phyloP scores from a whole-genome alignment of 2,797 vertebrate species.

The Cossypha caffra region DNA sequence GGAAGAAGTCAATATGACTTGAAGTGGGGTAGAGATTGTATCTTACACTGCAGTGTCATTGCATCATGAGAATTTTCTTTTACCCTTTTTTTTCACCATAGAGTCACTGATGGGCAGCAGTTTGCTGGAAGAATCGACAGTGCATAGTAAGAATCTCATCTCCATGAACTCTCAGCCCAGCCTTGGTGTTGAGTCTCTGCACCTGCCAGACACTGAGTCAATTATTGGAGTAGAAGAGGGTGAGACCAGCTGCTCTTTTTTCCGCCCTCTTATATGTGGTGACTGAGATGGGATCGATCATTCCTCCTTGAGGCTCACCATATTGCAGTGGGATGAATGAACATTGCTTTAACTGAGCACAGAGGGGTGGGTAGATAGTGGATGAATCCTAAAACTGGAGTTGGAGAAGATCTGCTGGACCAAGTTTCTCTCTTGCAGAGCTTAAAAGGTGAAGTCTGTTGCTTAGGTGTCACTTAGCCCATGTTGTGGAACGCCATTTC shows the following conservation, averaged over 20 bases:
- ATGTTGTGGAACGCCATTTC: slow-evolving; percentile 24
- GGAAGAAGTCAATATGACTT: background rate
- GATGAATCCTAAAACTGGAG: slow-evolving; percentile 11
- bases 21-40: background rate
- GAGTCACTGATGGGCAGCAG: slow-evolving; percentile 88
- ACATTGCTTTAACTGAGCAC: background rate
- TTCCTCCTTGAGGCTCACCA: background rate
- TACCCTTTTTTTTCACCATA: slow-evolving; percentile 62
- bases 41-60: background rate
- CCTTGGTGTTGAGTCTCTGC: slow-evolving; percentile 85
- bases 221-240: slow-evolving; percentile 85
- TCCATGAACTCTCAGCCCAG: slow-evolving; percentile 87
- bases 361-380: slow-evolving; percentile 20
- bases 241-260: slow-evolving; percentile 73
- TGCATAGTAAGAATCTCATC: slow-evolving; percentile 85
- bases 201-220: slow-evolving; percentile 83
- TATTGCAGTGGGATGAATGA: background rate
- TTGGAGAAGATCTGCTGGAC: slow-evolving; percentile 46
- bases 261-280: slow-evolving; percentile 64
- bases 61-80: background rate
- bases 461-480: slow-evolving; percentile 56
- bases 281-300: background rate
- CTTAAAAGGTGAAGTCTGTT: slow-evolving; percentile 31
- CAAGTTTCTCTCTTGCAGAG: slow-evolving; percentile 45
- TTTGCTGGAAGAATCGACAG: slow-evolving; percentile 85